Evolutionary conservation across 2,113 vertebrate genomes (phyloP).

Genomic region (Anthoscopus minutus): DNA sequence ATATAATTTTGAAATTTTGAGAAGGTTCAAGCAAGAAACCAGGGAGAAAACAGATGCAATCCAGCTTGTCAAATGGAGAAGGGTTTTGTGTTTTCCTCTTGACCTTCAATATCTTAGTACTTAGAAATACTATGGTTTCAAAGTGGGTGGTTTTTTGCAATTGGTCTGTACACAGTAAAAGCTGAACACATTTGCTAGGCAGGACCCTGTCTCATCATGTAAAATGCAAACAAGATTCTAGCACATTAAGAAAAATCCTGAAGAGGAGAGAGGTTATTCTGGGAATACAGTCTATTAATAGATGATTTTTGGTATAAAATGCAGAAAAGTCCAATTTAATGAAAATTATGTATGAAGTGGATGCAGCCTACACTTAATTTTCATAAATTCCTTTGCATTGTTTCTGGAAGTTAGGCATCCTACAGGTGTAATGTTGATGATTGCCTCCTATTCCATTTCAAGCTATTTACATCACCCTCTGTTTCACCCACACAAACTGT

Average conservation of each 20-base stretch:
- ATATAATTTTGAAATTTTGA: background rate
- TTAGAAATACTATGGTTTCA: background rate
- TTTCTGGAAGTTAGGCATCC: background rate
- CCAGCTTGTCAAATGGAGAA: background rate
- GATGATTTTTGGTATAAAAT: background rate
- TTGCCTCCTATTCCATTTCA: background rate
- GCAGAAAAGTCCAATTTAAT: background rate
- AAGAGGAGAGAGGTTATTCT: background rate
- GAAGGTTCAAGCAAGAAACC: background rate
- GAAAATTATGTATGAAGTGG: background rate
- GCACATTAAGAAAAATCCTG: background rate
- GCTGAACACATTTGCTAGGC: background rate
- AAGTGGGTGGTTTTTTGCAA: background rate
- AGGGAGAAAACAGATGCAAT: background rate
- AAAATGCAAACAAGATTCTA: background rate
- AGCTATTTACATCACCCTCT: background rate
- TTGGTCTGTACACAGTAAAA: background rate
- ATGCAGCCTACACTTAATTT: background rate
- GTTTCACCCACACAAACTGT: rapidly evolving
- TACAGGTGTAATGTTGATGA: background rate
- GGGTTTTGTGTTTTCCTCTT: background rate
- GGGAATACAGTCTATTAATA: background rate
- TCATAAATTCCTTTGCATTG: background rate
- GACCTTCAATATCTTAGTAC: background rate
- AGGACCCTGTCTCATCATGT: background rate